Conservation (phyloP, 2,113 vertebrate genomes). For the Sciurus niger region DNA sequence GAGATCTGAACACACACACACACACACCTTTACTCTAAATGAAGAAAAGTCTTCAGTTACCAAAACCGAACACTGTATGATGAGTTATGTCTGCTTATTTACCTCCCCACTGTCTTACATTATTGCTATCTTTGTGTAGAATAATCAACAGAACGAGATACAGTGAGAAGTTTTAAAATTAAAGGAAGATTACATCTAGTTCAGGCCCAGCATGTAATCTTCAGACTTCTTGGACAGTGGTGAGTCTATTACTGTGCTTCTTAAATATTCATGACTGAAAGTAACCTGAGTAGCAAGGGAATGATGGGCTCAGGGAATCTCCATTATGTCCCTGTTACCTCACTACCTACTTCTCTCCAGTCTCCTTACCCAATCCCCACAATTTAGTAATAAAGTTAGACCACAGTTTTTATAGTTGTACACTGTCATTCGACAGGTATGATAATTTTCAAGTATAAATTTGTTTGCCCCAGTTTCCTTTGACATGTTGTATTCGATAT, state of each 20-base stretch:
- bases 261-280: background rate
- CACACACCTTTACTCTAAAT: background rate
- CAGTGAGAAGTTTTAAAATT: background rate
- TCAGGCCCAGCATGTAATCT: background rate
- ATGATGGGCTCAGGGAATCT: background rate
- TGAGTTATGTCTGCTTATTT: background rate
- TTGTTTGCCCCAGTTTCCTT: background rate
- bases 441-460: background rate
- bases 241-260: background rate
- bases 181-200: background rate
- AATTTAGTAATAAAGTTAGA: background rate
- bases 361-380: background rate
- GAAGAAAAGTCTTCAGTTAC: constrained; percentile 18
- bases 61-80: background rate
- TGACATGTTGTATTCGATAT: background rate
- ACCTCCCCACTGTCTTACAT: background rate
- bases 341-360: background rate
- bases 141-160: background rate
- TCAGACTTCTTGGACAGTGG: background rate
- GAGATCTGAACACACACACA: background rate
- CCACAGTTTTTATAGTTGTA: background rate
- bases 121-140: background rate
- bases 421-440: background rate
- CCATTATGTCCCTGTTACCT: background rate
- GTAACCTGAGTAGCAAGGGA: background rate